Evolutionary conservation across 2,888 invertebrate species (phyloP), one percentile per base, ranked within the genome.

Genomic region (Helobdella robusta): DNA sequence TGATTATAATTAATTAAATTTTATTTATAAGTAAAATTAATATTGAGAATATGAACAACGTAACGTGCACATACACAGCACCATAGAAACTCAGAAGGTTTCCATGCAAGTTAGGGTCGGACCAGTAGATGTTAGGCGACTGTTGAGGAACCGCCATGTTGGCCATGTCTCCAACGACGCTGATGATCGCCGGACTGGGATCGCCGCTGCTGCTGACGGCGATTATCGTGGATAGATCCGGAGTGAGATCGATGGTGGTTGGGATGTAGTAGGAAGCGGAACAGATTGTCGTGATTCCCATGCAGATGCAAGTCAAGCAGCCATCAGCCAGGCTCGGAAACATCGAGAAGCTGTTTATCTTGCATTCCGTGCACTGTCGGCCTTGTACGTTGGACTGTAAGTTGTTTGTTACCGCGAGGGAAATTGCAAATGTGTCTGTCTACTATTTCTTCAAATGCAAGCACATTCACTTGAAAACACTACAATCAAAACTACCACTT

Each of bases 231-330:
- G 62, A 48, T n/a, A 50, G 46, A 5, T 11, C 6, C 28, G 62
- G 62, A 11, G 32, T 35, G 30, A 66, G 32, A 11, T 36, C 15
- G 48, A 32, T 46, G n/a, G 48, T 36, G 2, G 44, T n/a, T 11
- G 48, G 36, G n/a, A 36, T 34, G 54, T 23, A 64, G 32, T 23
- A 15, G 15, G 71, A 65, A 56, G 67, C 67, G 36, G 34, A 56
- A 59, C 73, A 73, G 5, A 58, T 34, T 8, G 52, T 20, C 20
- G 72, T 68, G 62, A 72, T 61, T 11, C 73, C 72, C 72, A 72
- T 72, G 61, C 73, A 73, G 32, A 70, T 50, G 65, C 73, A 73
- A 30, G 67, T 25, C 34, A 71, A 63, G 56, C 73, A 73, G 44
- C 73, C 73, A 15, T 59, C 60, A 2, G 40, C 25, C 60, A 72